Evolutionary conservation across 1,140 invertebrate genomes (phyloP).

Genomic region (Thaumetopoea pityocampa): DNA sequence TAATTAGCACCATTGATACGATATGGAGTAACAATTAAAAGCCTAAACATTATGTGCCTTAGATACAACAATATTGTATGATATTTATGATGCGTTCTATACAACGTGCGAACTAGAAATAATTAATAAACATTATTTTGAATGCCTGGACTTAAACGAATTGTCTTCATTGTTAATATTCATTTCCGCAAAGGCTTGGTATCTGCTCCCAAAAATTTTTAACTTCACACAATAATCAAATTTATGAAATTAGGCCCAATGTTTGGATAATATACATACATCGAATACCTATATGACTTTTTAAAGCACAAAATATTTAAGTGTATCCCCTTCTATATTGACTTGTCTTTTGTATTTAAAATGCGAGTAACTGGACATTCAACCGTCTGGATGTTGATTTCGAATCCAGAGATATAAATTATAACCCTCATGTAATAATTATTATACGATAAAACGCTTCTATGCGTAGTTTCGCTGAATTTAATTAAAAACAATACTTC

Average conservation of each 20-base stretch:
- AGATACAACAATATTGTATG: slow-evolving; percentile 75
- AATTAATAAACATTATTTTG: slow-evolving; percentile 66
- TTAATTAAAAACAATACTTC: slow-evolving; percentile 53
- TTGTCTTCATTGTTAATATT: slow-evolving; percentile 59
- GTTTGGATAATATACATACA: slow-evolving; percentile 11
- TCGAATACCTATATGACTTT: slow-evolving; percentile 3
- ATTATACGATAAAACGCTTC: slow-evolving; percentile 67
- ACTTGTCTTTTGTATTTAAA: slow-evolving; percentile 23
- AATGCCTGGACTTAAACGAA: slow-evolving; percentile 53
- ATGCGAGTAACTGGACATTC: slow-evolving; percentile 25
- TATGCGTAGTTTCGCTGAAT: slow-evolving; percentile 67
- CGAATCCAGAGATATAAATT: slow-evolving; percentile 45
- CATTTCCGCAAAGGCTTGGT: slow-evolving; percentile 60
- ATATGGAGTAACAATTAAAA: slow-evolving; percentile 70
- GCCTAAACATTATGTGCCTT: slow-evolving; percentile 75
- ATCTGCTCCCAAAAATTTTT: slow-evolving; percentile 33
- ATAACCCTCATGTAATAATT: slow-evolving; percentile 57
- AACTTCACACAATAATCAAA: slow-evolving; percentile 14
- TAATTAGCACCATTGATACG: slow-evolving; percentile 67
- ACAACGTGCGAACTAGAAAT: slow-evolving; percentile 74
- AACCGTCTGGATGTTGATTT: slow-evolving; percentile 56
- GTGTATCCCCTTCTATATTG: slow-evolving; percentile 9
- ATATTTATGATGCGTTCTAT: slow-evolving; percentile 75
- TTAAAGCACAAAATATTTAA: slow-evolving; percentile 5
- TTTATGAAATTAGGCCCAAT: slow-evolving; percentile 22